Base-by-base conservation (phyloP, 2,113 vertebrate genomes). In the Eudyptes chrysolophus region DNA sequence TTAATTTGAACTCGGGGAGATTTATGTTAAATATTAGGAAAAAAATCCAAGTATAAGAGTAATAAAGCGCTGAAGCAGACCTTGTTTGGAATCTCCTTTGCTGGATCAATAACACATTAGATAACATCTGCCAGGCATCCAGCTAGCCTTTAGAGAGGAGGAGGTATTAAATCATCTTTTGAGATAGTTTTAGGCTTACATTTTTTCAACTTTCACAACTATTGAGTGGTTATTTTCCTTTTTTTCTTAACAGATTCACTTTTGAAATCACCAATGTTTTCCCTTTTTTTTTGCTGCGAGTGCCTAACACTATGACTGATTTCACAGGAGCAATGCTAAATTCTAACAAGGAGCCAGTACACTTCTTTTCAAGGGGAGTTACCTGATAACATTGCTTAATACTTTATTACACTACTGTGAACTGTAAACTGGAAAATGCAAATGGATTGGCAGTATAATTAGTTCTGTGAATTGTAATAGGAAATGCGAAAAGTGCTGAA, bases 351-450 rank as follows among this genome's bases (percentile, higher is more conserved):
- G 34, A 89, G 19, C 32, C 32, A 22, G 85, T 24, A 76, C 27
- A 16, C 64, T 88, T 95, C 62, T 85, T 69, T 93, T 93, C 48
- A 58, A 64, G 55, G n/a, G 40, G 14, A 66, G 46, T 83, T 94
- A 83, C 36, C 52, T 88, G 92, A 87, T 77, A 76, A 58, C 20
- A 9, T 24, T 92, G 42, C 72, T 87, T 75, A 54, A 83, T 96
- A 88, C 34, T 78, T 94, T 94, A 81, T 90, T 87, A 84, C 32
- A 36, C 36, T 71, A 18, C 51, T 86, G 48, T 27, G 85, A 88
- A 94, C 30, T 82, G 72, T 71, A 81, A 88, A 66, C 48, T 49
- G 72, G n/a, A 58, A 96, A 76, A 96, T 92, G 68, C 65, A 90
- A 70, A 93, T 69, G 19, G 21, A 2, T 32, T 82, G 65, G 62